Evolutionary conservation across 2,888 invertebrate genomes (phyloP), one percentile per base, ranked within the genome.

Genomic region (Hirtodrosophila alboralis): DNA sequence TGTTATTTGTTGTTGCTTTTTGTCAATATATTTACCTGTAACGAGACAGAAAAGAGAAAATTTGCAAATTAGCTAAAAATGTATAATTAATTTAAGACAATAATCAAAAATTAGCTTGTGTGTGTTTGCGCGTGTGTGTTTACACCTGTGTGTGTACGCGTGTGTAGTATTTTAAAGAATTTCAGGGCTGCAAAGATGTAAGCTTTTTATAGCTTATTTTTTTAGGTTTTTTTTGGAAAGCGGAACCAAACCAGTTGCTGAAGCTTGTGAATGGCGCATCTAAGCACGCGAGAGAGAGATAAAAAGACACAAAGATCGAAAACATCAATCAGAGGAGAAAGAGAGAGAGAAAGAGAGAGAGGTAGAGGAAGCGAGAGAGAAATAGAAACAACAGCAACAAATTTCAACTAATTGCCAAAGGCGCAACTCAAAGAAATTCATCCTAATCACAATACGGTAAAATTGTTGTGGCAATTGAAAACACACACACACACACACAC

Each of bases 31-130:
- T 87, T 84, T 87, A 84, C 86, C 87, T 84, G 84, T 59, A 84
- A 87, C 64, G 80, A 84, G 58, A 86, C 45, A 62, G 63, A 78
- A 75, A 75, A 75, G 83, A 85, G 79, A 85, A 83, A 87, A 83
- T 78, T 85, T 63, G 76, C 71, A 83, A 86, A 84, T 85, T 81
- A 72, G 75, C 57, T 62, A 52, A 65, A 84, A 66, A 81, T 84
- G 61, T 67, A 84, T 81, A 84, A 84, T 84, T 81, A 74, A 74
- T 81, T 80, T 61, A 49, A 72, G 37, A 58, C 66, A 72, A 47
- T 56, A 47, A 52, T 61, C 33, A 59, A 40, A n/a, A 30, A 30
- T 31, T 45, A 26, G 33, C 58, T 33, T 47, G 21, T 21, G 2
- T 14, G 3, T 56, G 5, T 14, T n/a, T 9, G 41, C 28, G 21